Percentiles rank a stretch among this genome's conserved stretches.
phyloP scores from a whole-genome alignment of 2,888 invertebrate species.

The Ariolimax columbianus region DNA sequence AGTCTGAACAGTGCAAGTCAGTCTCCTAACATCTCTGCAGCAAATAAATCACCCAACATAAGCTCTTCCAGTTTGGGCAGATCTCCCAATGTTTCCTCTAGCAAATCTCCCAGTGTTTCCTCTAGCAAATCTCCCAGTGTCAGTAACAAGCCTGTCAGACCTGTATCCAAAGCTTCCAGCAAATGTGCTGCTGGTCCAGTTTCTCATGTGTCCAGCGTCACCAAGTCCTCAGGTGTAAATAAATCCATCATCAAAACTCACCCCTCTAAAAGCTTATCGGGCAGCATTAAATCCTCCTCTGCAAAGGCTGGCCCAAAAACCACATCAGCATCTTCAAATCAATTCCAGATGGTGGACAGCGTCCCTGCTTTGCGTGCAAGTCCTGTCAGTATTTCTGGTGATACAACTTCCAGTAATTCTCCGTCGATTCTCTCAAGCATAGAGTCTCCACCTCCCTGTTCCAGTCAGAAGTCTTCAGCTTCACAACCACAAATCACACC shows the following conservation, averaged over 20 bases:
- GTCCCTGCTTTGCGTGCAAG: background rate
- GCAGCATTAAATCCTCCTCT: constrained; percentile 29
- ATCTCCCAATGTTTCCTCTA: constrained; percentile 34
- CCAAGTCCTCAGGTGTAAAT: constrained; percentile 17
- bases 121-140: constrained; percentile 17
- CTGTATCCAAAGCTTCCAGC: constrained; percentile 12
- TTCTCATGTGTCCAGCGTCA: background rate
- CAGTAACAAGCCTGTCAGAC: background rate
- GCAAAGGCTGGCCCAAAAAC: constrained; percentile 26
- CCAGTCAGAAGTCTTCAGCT: constrained; percentile 19
- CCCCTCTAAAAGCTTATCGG: background rate
- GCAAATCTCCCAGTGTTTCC: constrained; percentile 36
- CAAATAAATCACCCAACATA: constrained; percentile 34
- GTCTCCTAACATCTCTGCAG: constrained; percentile 23
- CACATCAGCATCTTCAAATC: background rate
- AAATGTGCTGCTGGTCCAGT: background rate
- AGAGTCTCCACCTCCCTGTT: background rate
- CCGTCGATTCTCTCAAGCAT: background rate
- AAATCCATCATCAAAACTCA: constrained; percentile 34
- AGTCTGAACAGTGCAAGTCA: constrained; percentile 29
- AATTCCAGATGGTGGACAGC: background rate
- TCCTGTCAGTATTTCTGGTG: background rate
- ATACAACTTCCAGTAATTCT: background rate
- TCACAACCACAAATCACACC: constrained; percentile 21
- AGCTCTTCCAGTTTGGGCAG: constrained; percentile 19